Base-by-base conservation (phyloP, 1,140 invertebrate genomes). In the Listronotus bonariensis region DNA sequence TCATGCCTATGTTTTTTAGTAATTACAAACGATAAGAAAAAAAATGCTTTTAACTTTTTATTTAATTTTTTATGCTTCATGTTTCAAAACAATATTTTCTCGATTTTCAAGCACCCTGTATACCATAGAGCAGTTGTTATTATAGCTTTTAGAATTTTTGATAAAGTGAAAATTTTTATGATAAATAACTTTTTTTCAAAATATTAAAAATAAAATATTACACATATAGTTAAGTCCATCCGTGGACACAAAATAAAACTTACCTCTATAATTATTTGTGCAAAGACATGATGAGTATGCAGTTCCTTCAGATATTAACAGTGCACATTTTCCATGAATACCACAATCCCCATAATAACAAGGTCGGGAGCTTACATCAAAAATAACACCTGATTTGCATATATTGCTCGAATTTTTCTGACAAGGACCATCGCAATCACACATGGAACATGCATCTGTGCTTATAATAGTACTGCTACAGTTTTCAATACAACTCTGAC, bases 281-380 rank as follows among this genome's bases (percentile, higher is more conserved):
- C 91, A 93, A 0, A 85, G 78, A 74, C 91, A 93, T 0, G 88
- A 86, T 0, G 90, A 87, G 79, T 89, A 87, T 14, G 91, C 84
- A 71, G 90, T 84, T 10, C 89, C 92, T 49, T 88, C 90, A 55
- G 88, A 89, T 76, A 88, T 88, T 81, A 86, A 89, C 75, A 86
- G 84, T 74, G 85, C 85, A 82, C 85, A 90, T 68, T 79, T 87
- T 60, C 90, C 88, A 69, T 85, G 85, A 6, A 79, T 79, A 32
- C 83, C 86, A 76, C 89, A 91, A 15, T 80, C 80, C 0, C 87
- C 87, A n/a, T 81, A 82, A 3, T 89, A 79, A 72, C 89, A 91
- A 0, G 88, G 85, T 52, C 82, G 83, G 0, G 89, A 90, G 1
- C 85, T 84, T 3, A 91, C 76, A 1, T 84, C 85, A 61, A 88